Evolutionary conservation across 2,113 vertebrate genomes (phyloP).

Genomic region (Riparia riparia): DNA sequence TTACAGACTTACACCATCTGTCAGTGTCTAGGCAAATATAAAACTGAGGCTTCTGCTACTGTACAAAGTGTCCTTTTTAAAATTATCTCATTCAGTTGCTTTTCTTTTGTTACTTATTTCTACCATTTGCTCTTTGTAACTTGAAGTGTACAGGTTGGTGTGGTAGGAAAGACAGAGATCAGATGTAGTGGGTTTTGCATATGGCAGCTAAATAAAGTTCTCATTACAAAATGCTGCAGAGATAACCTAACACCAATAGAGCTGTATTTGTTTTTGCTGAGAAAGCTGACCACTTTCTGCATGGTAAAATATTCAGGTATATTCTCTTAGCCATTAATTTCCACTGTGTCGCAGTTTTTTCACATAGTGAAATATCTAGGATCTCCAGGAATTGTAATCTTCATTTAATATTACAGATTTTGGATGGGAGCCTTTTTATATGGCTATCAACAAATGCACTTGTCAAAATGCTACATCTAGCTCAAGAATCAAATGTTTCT

Average conservation of each 20-base stretch:
- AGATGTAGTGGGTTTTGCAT: not conserved
- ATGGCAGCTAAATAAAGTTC: not conserved
- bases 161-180: not conserved
- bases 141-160: not conserved
- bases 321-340: not conserved
- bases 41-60: not conserved
- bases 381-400: not conserved
- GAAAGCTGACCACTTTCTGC: not conserved
- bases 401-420: not conserved
- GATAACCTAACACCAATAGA: not conserved
- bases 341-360: not conserved
- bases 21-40: slow-evolving; percentile 37
- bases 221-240: not conserved
- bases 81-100: not conserved
- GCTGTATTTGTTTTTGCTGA: not conserved
- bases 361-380: not conserved
- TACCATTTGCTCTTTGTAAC: not conserved
- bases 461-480: not conserved
- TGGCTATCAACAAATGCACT: not conserved
- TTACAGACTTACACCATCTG: slow-evolving; percentile 52
- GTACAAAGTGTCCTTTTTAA: slow-evolving; percentile 33
- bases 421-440: not conserved
- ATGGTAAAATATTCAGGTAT: not conserved
- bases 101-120: not conserved
- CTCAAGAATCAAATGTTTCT: not conserved